Conservation (phyloP, 2,797 vertebrate genomes). For the Enteromius fasciolatus region DNA sequence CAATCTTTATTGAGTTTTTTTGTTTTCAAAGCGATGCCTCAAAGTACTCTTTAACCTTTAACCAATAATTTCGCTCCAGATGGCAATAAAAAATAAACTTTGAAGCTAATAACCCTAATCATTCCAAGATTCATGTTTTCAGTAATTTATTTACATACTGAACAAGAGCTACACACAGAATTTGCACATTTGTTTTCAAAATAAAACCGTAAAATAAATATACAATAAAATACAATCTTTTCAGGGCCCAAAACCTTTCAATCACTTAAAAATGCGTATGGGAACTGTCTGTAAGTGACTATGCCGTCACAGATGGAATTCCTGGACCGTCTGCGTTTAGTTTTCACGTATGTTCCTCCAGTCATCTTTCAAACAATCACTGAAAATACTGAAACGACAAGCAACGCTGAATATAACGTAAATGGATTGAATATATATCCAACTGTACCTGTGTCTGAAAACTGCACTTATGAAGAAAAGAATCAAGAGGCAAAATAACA, state of each 20-base stretch:
- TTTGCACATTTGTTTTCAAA: conserved; percentile 65
- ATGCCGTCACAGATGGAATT: conserved; percentile 27
- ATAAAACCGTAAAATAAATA: conserved; percentile 76
- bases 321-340: background rate
- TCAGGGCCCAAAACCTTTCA: conserved; percentile 43
- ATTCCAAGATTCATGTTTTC: conserved; percentile 50
- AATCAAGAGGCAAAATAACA: conserved; percentile 28
- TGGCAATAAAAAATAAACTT: background rate
- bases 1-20: background rate
- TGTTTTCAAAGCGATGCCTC: background rate
- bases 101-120: background rate
- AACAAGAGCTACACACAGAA: conserved; percentile 67
- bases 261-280: conserved; percentile 54
- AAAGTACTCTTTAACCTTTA: background rate
- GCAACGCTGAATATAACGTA: conserved; percentile 8
- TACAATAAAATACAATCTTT: conserved; percentile 61
- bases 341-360: conserved; percentile 14
- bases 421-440: conserved; percentile 25
- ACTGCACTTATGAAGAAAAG: conserved; percentile 37
- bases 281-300: conserved; percentile 18
- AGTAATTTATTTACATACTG: conserved; percentile 79
- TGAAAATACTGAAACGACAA: conserved; percentile 39
- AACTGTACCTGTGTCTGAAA: conserved; percentile 43
- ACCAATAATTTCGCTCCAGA: background rate
- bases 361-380: conserved; percentile 6